Percentiles rank a stretch among this genome's conserved stretches.
Conservation (phyloP, 2,888 invertebrate genomes). For the Smittia aterrima region DNA sequence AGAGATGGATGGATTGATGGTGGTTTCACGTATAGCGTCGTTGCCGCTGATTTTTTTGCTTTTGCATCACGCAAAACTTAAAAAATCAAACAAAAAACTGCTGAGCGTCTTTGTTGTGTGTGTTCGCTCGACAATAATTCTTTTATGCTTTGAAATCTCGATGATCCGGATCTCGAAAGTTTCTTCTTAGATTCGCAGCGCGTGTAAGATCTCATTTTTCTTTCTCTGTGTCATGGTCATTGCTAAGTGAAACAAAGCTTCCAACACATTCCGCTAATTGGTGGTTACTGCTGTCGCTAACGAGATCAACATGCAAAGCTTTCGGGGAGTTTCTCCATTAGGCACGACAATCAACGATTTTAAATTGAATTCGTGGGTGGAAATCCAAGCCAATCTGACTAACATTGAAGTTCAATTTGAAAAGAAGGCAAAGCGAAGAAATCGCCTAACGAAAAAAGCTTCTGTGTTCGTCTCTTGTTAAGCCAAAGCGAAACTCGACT, state of each 20-base stretch:
- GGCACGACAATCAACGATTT: too few species aligned
- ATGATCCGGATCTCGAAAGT: background rate
- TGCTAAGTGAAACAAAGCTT: background rate
- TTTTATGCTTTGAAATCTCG: background rate
- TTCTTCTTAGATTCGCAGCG: background rate
- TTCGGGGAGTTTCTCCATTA: background rate
- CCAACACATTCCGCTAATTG: background rate
- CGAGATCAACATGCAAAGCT: background rate
- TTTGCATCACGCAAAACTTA: background rate
- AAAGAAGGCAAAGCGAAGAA: background rate
- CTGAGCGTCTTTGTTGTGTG: background rate
- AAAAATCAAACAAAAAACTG: background rate
- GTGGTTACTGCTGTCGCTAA: background rate
- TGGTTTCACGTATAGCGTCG: background rate
- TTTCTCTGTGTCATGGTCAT: conserved; percentile 9
- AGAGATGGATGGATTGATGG: background rate
- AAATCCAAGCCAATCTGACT: background rate
- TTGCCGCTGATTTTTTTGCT: background rate
- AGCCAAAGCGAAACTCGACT: background rate
- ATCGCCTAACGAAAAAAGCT: background rate
- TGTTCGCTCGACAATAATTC: background rate
- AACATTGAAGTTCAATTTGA: background rate
- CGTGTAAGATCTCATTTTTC: background rate
- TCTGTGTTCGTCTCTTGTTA: too few species aligned
- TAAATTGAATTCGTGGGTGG: background rate